Evolutionary conservation across 2,113 vertebrate genomes (phyloP).

Genomic region (Myotis yumanensis): DNA sequence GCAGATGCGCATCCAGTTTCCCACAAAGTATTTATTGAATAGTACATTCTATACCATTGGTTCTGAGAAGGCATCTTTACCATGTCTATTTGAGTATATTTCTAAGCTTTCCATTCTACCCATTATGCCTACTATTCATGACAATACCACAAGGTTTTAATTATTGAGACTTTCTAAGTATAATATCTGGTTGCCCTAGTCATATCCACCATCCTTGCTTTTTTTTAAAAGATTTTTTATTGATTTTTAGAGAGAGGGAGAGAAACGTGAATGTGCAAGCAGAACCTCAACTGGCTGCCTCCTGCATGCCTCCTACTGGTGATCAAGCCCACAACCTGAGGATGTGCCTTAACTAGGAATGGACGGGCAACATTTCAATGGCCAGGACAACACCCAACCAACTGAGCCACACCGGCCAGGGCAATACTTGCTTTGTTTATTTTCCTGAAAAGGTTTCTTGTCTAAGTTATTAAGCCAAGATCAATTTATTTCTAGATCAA

Average conservation of each 20-base stretch:
- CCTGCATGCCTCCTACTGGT: too few species aligned
- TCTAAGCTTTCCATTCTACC: neutral
- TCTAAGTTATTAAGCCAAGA: neutral
- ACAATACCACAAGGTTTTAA: neutral
- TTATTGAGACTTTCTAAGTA: neutral
- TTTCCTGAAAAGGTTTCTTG: neutral
- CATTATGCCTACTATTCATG: neutral
- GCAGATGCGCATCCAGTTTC: neutral
- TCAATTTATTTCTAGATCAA: constrained; percentile 4
- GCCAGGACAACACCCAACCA: too few species aligned
- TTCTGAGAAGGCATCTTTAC: neutral
- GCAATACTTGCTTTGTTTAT: too few species aligned
- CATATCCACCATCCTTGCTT: neutral
- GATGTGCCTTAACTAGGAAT: too few species aligned
- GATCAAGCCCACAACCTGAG: too few species aligned
- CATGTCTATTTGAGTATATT: neutral
- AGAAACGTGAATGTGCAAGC: too few species aligned
- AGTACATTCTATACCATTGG: neutral
- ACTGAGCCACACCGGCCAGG: too few species aligned
- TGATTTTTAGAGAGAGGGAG: too few species aligned
- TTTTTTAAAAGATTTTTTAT: neutral
- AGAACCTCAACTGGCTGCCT: too few species aligned
- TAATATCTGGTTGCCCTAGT: neutral
- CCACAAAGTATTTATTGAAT: neutral
- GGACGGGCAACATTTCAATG: too few species aligned